Conservation (phyloP, 1,140 invertebrate species). For the Drosophila repleta region DNA sequence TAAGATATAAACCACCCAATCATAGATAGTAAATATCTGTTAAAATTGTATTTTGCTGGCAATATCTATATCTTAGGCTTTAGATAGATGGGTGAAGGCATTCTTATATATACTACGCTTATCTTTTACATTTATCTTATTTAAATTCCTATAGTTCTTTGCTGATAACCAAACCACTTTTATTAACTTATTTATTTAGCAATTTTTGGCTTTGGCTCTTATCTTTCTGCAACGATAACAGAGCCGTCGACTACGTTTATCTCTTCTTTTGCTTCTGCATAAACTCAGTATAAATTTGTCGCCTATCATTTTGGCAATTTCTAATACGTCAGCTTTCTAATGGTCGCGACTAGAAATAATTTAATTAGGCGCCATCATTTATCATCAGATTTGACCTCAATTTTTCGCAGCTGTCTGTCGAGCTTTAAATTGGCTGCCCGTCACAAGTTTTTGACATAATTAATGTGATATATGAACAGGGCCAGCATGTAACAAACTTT, state of each 20-base stretch:
- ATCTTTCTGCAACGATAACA: neutral
- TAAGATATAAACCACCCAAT: too few relatives aligned
- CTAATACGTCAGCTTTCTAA: slow-evolving; percentile 7
- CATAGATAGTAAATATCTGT: too few relatives aligned
- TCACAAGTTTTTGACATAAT: slow-evolving; percentile 24
- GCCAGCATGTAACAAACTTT: too few relatives aligned
- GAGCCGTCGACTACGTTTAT: neutral
- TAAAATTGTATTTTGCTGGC: too few relatives aligned
- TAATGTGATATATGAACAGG: slow-evolving; percentile 27
- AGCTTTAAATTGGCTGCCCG: slow-evolving; percentile 28
- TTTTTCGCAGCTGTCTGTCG: slow-evolving; percentile 6
- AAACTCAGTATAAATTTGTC: neutral
- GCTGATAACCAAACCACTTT: neutral
- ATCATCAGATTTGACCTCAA: slow-evolving; percentile 25
- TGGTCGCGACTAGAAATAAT: slow-evolving; percentile 8
- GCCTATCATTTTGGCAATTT: neutral
- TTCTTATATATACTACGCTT: too few relatives aligned
- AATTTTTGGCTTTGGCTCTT: neutral
- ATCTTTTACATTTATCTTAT: too few relatives aligned
- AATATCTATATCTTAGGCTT: too few relatives aligned
- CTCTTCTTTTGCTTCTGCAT: too few relatives aligned
- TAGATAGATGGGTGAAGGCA: too few relatives aligned
- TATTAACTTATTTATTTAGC: neutral
- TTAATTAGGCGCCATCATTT: slow-evolving; percentile 30
- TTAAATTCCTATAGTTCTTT: neutral